A percentile compares a stretch with the other conserved stretches of the same genome.
These are phyloP conservation scores for Tyria jacobaeae DNA, from an alignment of 2,888 invertebrate genomes.

Conservation along the genomic window DNA sequence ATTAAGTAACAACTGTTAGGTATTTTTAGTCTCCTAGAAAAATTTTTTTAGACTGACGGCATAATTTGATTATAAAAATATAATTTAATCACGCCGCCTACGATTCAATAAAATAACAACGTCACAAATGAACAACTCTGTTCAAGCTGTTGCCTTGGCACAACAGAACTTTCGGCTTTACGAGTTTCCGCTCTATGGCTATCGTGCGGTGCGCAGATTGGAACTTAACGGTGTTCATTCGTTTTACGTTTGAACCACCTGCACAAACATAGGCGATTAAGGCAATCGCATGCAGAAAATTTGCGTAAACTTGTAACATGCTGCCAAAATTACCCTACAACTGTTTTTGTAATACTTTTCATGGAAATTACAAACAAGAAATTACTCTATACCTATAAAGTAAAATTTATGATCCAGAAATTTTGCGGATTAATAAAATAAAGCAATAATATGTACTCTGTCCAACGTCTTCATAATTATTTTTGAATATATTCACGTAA, in stretches of 20 bases:
- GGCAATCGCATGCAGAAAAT: constrained; percentile 29
- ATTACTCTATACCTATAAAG: not conserved
- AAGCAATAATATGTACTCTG: constrained; percentile 36
- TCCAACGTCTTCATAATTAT: constrained; percentile 43
- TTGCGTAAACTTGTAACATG: constrained; percentile 11
- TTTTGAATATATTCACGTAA: constrained; percentile 33
- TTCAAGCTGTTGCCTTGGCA: constrained; percentile 52
- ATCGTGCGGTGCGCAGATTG: constrained; percentile 25
- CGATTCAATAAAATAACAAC: constrained; percentile 35
- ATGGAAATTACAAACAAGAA: not conserved
- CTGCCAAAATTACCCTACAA: constrained; percentile 11
- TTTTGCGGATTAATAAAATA: constrained; percentile 13
- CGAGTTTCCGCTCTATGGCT: constrained; percentile 51
- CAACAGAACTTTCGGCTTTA: constrained; percentile 57
- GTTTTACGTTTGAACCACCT: constrained; percentile 38
- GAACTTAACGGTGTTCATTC: constrained; percentile 26
- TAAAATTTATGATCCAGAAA: constrained; percentile 21
- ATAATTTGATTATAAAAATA: constrained; percentile 27
- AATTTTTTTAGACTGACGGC: not conserved
- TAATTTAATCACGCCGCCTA: constrained; percentile 27
- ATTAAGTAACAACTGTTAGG: not conserved
- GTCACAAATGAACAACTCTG: constrained; percentile 19
- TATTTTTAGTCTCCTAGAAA: no score
- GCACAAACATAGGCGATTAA: constrained; percentile 32
- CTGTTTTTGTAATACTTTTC: constrained; percentile 6